These are phyloP conservation scores for Phortica magna DNA, from an alignment of 2,888 invertebrate species.

Conservation along the genomic window DNA sequence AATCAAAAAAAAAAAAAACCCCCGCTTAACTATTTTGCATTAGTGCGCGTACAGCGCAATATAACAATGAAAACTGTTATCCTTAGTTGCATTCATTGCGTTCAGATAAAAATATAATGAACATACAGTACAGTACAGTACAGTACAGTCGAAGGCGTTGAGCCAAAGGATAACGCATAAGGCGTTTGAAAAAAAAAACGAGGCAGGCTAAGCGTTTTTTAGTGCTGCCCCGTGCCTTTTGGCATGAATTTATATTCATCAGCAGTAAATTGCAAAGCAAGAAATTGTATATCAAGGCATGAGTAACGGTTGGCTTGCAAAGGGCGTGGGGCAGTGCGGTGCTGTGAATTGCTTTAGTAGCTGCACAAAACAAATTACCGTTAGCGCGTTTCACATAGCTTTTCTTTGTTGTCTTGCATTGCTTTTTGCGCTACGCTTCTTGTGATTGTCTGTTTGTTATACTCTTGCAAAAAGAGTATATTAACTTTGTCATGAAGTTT, in stretches of 20 bases:
- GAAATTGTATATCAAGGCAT: not conserved
- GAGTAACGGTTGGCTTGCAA: not conserved
- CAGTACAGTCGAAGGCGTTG: not conserved
- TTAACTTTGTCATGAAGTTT: no score
- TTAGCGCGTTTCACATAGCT: slow-evolving; percentile 39
- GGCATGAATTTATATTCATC: slow-evolving; percentile 62
- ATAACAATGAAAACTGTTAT: slow-evolving; percentile 10
- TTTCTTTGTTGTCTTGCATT: slow-evolving; percentile 51
- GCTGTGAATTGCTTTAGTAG: not conserved
- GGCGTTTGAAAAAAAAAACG: not conserved
- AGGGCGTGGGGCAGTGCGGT: not conserved
- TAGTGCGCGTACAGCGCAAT: slow-evolving; percentile 44
- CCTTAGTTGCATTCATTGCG: slow-evolving; percentile 64
- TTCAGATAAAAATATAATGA: slow-evolving; percentile 74
- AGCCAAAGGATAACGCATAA: not conserved
- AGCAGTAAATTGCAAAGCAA: slow-evolving; percentile 51
- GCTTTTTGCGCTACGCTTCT: slow-evolving; percentile 45
- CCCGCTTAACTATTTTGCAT: slow-evolving; percentile 65
- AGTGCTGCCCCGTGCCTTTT: slow-evolving; percentile 23
- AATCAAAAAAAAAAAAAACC: not conserved
- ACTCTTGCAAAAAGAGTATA: no score
- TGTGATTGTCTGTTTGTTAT: slow-evolving; percentile 36
- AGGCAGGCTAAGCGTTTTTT: slow-evolving; percentile 13
- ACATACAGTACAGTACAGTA: slow-evolving; percentile 2
- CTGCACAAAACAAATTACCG: slow-evolving; percentile 27